phyloP scores from a whole-genome alignment of 2,113 vertebrate species.

The Cinclus cinclus region DNA sequence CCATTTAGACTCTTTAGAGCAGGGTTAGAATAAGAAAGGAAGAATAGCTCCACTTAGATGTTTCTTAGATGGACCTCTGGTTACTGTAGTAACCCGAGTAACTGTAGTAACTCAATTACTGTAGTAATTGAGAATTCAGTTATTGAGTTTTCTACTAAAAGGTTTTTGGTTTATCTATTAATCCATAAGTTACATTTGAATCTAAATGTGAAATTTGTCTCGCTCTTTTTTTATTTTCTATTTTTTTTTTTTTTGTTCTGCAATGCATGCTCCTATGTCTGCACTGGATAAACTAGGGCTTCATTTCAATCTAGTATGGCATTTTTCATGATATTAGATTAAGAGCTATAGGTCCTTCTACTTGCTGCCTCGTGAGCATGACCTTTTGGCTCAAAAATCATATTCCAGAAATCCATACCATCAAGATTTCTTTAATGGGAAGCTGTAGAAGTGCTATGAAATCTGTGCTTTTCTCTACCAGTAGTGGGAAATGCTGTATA shows the following conservation, averaged over 20 bases:
- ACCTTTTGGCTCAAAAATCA: neutral
- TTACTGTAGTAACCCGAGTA: too few species aligned
- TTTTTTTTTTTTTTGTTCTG: neutral
- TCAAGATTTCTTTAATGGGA: neutral
- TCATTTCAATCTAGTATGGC: neutral
- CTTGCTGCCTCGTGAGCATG: neutral
- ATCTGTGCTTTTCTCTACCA: neutral
- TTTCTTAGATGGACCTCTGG: neutral
- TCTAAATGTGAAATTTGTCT: neutral
- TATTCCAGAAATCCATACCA: neutral
- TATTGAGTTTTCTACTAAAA: neutral
- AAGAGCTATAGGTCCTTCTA: neutral
- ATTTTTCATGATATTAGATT: neutral
- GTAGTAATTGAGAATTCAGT: neutral
- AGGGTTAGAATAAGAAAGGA: neutral
- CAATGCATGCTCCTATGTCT: fast-evolving
- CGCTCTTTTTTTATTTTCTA: neutral
- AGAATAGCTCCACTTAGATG: fast-evolving
- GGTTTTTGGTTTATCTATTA: fast-evolving
- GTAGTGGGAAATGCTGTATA: neutral
- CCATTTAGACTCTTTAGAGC: fast-evolving
- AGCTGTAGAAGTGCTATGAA: neutral
- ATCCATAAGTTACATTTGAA: neutral
- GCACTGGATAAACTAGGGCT: neutral
- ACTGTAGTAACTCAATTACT: too few species aligned